Base-by-base conservation (phyloP, 1,140 invertebrate species). In the Sinella curviseta region DNA sequence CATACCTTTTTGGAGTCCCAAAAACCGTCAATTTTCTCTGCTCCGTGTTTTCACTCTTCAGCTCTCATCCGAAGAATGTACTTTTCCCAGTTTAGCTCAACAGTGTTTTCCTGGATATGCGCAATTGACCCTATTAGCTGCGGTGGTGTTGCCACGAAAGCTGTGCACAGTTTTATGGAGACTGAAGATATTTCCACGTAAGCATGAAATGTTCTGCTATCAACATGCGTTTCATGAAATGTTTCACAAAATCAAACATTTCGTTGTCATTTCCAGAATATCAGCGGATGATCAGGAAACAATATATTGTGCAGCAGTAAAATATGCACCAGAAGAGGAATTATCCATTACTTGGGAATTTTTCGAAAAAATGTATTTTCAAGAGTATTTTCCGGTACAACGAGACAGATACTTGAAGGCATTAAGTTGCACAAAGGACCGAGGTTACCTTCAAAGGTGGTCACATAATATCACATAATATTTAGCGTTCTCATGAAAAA, bases 381-480 rank as follows among this genome's bases (percentile, higher is more conserved):
- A 70, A 31, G 65, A 70, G 31, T 33, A 4, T 70, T 70, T 31
- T 70, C 24, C 65, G 30, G 65, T 31, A 30, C 65, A 70, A 24
- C 2, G 65, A n/a, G 30, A 70, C 65, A 70, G 30, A 33, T 70
- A 70, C n/a, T 70, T 70, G 65, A 70, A 70, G 24, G 65, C 65
- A 31, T 33, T 70, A n/a, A 70, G 65, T 70, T 70, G 65, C 31
- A 8, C 30, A 12, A 30, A 8, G 30, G 30, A 24, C 24, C 8
- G 24, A 60, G 57, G 24, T 26, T 26, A 60, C 24, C 12, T 60
- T n/a, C 3, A n/a, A 16, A 60, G 30, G 70, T 67, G 24, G 24
- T 24, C 24, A 24, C 70, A 31, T 12, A 26, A 67, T 67, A 26
- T 67, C n/a, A n/a, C n/a, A n/a, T n/a, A n/a, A n/a, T n/a, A n/a